Conservation (phyloP, 2,888 invertebrate species). For the Dicyrtoma fusca region DNA sequence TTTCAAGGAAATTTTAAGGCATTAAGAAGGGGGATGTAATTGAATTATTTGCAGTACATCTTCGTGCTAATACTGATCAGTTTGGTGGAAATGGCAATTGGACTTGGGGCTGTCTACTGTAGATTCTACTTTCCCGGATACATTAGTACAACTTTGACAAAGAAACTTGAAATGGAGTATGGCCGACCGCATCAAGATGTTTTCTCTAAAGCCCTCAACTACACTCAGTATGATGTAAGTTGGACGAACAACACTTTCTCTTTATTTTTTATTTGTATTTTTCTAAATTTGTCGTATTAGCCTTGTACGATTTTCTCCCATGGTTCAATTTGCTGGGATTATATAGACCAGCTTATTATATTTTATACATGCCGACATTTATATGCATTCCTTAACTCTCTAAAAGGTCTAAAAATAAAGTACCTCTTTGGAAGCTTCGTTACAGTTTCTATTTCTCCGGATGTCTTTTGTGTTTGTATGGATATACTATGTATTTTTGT, state of each 20-base stretch:
- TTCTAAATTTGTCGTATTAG: not conserved
- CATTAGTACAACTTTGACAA: slow-evolving; percentile 58
- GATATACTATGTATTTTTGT: too few relatives aligned
- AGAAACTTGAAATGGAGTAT: slow-evolving; percentile 46
- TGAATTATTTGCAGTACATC: slow-evolving; percentile 62
- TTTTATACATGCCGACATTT: too few relatives aligned
- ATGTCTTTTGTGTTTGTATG: too few relatives aligned
- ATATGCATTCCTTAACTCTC: too few relatives aligned
- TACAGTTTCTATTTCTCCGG: too few relatives aligned
- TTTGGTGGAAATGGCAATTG: slow-evolving; percentile 61
- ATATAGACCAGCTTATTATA: too few relatives aligned
- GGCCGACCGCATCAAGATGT: slow-evolving; percentile 42
- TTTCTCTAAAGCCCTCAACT: slow-evolving; percentile 62
- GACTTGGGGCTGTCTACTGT: slow-evolving; percentile 60
- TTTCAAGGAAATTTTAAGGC: too few relatives aligned
- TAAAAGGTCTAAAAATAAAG: too few relatives aligned
- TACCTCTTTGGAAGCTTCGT: too few relatives aligned
- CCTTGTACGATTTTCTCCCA: not conserved
- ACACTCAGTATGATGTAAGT: slow-evolving; percentile 62
- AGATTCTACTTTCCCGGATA: slow-evolving; percentile 59
- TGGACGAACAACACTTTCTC: not conserved
- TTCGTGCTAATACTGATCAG: slow-evolving; percentile 62
- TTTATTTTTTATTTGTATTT: not conserved
- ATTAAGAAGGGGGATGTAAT: too few relatives aligned
- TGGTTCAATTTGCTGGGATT: not conserved